Percentiles rank a stretch among this genome's conserved stretches.
Evolutionary conservation across 1,140 invertebrate species (phyloP).

Genomic region (Scaptomyza pallida): DNA sequence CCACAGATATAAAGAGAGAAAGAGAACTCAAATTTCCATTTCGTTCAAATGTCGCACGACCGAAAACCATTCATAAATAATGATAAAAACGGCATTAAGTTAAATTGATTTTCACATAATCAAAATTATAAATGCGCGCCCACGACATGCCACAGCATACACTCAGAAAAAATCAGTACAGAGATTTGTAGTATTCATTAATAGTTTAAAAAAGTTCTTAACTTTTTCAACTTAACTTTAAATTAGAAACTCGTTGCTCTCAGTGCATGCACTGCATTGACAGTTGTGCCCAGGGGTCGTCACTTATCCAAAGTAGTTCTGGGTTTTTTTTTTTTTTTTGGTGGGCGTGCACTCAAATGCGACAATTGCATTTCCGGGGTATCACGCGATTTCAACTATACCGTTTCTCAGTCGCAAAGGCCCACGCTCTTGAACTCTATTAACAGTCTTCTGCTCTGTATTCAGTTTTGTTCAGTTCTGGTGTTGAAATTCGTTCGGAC

Average conservation of each 20-base stretch:
- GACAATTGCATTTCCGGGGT: constrained; percentile 78
- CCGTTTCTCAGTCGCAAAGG: constrained; percentile 20
- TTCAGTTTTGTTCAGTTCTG: background rate
- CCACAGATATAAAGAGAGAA: background rate
- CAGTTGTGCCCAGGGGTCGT: background rate
- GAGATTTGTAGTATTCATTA: background rate
- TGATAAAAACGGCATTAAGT: constrained; percentile 65
- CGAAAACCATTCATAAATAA: background rate
- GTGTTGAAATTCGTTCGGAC: constrained; percentile 11
- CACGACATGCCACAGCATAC: constrained; percentile 30
- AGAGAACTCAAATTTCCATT: constrained; percentile 68
- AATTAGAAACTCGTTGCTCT: background rate
- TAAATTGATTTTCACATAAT: constrained; percentile 69
- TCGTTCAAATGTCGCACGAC: constrained; percentile 55
- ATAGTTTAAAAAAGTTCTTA: too few relatives aligned
- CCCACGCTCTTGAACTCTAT: constrained; percentile 38
- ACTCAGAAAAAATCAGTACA: background rate
- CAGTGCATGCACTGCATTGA: background rate
- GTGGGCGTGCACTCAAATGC: constrained; percentile 64
- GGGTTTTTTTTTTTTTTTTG: constrained; percentile 27
- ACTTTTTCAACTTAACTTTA: too few relatives aligned
- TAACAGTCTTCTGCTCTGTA: background rate
- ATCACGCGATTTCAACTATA: constrained; percentile 48
- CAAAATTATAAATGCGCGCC: constrained; percentile 62
- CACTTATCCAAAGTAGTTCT: constrained; percentile 7